These are phyloP conservation scores for Clarias fuscus DNA, from an alignment of 2,797 vertebrate species.

Conservation along the genomic window DNA sequence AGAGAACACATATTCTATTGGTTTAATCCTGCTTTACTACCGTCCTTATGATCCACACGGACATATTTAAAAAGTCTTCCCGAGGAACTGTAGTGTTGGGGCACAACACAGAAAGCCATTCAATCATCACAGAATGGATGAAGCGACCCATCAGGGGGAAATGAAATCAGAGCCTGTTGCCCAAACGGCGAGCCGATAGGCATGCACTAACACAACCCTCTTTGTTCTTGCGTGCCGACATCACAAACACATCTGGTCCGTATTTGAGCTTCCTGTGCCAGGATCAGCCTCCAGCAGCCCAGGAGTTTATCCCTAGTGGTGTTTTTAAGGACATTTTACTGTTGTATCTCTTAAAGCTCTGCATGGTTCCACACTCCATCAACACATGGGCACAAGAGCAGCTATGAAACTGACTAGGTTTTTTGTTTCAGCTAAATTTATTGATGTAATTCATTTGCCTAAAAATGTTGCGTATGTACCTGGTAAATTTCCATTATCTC, in stretches of 20 bases:
- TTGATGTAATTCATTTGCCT: neutral
- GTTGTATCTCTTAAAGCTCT: slow-evolving; percentile 42
- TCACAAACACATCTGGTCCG: slow-evolving; percentile 63
- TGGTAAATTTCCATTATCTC: neutral
- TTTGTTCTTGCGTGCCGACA: slow-evolving; percentile 52
- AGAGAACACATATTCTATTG: slow-evolving; percentile 15
- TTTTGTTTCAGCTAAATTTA: neutral
- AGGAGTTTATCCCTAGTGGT: slow-evolving; percentile 41
- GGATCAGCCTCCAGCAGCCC: slow-evolving; percentile 51
- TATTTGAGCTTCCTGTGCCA: slow-evolving; percentile 59
- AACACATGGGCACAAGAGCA: slow-evolving; percentile 15
- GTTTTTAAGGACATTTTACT: slow-evolving; percentile 44
- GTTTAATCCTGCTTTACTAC: neutral
- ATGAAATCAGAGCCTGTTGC: slow-evolving; percentile 48
- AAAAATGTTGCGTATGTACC: neutral
- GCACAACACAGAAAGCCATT: slow-evolving; percentile 27
- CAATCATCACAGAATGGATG: slow-evolving; percentile 43
- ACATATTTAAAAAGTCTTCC: slow-evolving; percentile 17
- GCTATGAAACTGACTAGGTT: neutral
- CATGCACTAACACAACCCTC: slow-evolving; percentile 47
- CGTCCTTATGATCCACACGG: slow-evolving; percentile 12
- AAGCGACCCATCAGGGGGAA: slow-evolving; percentile 42
- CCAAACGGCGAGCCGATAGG: slow-evolving; percentile 39
- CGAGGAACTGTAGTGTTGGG: slow-evolving; percentile 14
- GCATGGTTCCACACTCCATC: slow-evolving; percentile 13